Percentiles rank a stretch among this genome's conserved stretches.
Evolutionary conservation across 2,888 invertebrate genomes (phyloP).

Genomic region (Rhagonycha fulva): DNA sequence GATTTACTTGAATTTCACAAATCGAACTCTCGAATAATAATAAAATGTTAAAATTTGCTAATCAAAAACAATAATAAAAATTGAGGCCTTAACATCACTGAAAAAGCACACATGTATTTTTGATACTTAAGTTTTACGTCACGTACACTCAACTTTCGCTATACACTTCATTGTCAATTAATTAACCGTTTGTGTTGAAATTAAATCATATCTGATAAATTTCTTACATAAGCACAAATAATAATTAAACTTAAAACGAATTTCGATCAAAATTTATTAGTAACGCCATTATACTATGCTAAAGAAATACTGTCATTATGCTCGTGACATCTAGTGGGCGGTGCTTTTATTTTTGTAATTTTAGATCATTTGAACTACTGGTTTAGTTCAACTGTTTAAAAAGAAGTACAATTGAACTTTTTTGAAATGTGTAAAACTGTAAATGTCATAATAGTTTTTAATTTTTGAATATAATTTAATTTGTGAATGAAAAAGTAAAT

Average conservation of each 20-base stretch:
- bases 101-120: constrained; percentile 5
- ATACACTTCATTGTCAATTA: constrained; percentile 12
- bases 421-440: too few species aligned
- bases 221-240: not conserved
- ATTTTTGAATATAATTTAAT: not conserved
- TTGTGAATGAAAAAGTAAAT: not conserved
- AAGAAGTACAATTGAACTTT: not conserved
- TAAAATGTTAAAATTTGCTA: not conserved
- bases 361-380: not conserved
- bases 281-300: not conserved
- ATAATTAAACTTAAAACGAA: not conserved
- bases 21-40: not conserved
- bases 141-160: constrained; percentile 1
- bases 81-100: constrained; percentile 6
- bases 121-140: constrained; percentile 8
- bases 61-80: constrained; percentile 12
- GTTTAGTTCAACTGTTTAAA: not conserved
- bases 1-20: not conserved
- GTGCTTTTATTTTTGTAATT: not conserved
- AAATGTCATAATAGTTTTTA: not conserved
- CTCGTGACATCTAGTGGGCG: not conserved
- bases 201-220: not conserved
- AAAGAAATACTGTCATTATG: not conserved
- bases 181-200: not conserved
- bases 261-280: not conserved